These are phyloP conservation scores for Hyppa rectilinea DNA, from an alignment of 2,888 invertebrate species.

Conservation along the genomic window DNA sequence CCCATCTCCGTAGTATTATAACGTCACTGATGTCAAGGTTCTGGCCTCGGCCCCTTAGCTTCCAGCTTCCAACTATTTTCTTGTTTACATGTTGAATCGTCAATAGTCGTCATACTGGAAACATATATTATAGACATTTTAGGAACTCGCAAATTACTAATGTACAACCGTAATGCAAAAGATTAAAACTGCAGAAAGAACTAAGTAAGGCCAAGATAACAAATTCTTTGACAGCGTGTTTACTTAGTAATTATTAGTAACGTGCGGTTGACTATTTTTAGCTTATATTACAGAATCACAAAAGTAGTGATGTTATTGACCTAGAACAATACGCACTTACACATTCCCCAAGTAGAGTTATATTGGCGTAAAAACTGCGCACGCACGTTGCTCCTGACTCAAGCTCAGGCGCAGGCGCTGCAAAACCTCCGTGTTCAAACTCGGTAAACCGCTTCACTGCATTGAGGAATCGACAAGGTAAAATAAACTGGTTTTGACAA, in stretches of 20 bases:
- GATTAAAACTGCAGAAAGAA: background rate
- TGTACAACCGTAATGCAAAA: background rate
- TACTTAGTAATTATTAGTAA: constrained; percentile 1
- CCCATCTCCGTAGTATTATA: constrained; percentile 51
- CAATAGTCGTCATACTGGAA: background rate
- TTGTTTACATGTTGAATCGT: constrained; percentile 31
- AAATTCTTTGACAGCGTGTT: background rate
- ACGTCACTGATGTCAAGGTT: constrained; percentile 53
- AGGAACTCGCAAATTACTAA: background rate
- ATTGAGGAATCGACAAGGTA: constrained; percentile 14
- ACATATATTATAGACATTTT: background rate
- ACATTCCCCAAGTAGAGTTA: constrained; percentile 58
- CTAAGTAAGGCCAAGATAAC: background rate
- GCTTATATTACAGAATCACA: constrained; percentile 38
- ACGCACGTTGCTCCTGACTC: constrained; percentile 60
- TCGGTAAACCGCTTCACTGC: constrained; percentile 18
- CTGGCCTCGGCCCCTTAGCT: constrained; percentile 31
- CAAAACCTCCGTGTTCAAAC: constrained; percentile 33
- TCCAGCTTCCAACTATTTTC: constrained; percentile 28
- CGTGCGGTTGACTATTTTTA: constrained; percentile 21
- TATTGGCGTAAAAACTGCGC: constrained; percentile 53
- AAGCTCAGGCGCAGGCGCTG: constrained; percentile 34
- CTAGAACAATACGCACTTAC: constrained; percentile 67
- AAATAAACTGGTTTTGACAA: constrained; percentile 17
- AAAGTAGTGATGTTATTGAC: constrained; percentile 58